A percentile compares a stretch with the other conserved stretches of the same genome.
These are phyloP conservation scores for Laticauda laticaudata DNA, from an alignment of 2,113 vertebrate species.

Conservation along the genomic window DNA sequence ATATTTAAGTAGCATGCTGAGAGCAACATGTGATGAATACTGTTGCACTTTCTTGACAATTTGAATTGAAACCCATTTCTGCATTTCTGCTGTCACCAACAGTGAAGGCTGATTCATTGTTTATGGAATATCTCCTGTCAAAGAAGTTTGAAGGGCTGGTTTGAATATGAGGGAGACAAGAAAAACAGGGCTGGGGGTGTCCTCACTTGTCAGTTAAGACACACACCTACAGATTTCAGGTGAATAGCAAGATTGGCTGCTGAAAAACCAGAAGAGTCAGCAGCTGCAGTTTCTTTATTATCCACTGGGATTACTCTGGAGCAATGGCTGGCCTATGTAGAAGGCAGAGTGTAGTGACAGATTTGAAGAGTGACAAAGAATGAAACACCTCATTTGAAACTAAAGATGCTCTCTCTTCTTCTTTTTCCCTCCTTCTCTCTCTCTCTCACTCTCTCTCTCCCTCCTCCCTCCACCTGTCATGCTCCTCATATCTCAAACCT, in stretches of 20 bases:
- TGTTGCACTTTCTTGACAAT: background rate
- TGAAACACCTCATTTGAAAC: background rate
- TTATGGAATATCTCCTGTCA: conserved; percentile 31
- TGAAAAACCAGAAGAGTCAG: background rate
- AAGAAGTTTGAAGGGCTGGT: conserved; percentile 17
- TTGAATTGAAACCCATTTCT: conserved; percentile 5
- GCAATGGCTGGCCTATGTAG: background rate
- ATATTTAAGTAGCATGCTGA: background rate
- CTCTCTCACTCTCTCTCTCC: too few species aligned
- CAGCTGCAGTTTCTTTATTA: background rate
- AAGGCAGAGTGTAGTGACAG: background rate
- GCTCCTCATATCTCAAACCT: background rate
- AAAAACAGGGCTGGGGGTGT: background rate
- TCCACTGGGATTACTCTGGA: background rate
- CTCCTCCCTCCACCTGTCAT: background rate
- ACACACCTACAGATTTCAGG: background rate
- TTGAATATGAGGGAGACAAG: background rate
- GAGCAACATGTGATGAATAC: background rate
- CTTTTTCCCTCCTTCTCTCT: background rate
- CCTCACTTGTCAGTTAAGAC: conserved; percentile 21
- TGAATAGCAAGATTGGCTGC: background rate
- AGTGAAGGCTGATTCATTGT: conserved; percentile 17
- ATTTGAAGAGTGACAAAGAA: background rate
- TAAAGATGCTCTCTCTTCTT: background rate
- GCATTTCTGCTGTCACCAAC: conserved; percentile 28